Evolutionary conservation across 2,797 vertebrate genomes (phyloP).

Genomic region (Glyptemys insculpta): DNA sequence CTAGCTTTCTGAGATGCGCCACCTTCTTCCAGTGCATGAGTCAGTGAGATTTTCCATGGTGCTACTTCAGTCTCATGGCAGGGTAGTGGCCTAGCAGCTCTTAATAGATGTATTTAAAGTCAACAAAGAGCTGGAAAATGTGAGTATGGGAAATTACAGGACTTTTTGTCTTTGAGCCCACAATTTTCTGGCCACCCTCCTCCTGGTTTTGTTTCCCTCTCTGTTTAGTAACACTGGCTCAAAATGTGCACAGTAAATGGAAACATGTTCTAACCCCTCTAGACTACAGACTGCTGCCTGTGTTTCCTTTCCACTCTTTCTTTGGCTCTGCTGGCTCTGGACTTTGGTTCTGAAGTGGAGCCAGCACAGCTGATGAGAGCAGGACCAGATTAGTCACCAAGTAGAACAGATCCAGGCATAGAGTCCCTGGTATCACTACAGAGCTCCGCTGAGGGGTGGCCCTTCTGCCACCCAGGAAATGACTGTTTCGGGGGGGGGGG

Average conservation of each 20-base stretch:
- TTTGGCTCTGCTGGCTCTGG: background rate
- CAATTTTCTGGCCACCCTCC: background rate
- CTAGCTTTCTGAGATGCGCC: background rate
- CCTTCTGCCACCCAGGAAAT: background rate
- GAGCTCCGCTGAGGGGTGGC: background rate
- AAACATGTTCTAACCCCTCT: background rate
- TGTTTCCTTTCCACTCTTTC: background rate
- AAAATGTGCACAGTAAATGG: background rate
- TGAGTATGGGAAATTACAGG: background rate
- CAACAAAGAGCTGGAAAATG: background rate
- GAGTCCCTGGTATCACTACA: background rate
- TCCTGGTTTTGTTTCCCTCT: background rate
- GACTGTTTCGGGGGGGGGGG: rapidly evolving
- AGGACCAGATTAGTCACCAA: background rate
- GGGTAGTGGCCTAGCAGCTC: background rate
- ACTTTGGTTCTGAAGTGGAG: background rate
- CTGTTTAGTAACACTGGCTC: background rate
- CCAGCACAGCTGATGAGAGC: background rate
- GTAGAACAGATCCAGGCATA: background rate
- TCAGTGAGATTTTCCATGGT: background rate
- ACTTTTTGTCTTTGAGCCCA: background rate
- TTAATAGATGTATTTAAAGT: background rate
- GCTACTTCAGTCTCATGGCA: background rate
- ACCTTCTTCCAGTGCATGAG: rapidly evolving
- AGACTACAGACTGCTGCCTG: background rate